phyloP scores from a whole-genome alignment of 2,797 vertebrate species.

The Danio albolineatus region DNA sequence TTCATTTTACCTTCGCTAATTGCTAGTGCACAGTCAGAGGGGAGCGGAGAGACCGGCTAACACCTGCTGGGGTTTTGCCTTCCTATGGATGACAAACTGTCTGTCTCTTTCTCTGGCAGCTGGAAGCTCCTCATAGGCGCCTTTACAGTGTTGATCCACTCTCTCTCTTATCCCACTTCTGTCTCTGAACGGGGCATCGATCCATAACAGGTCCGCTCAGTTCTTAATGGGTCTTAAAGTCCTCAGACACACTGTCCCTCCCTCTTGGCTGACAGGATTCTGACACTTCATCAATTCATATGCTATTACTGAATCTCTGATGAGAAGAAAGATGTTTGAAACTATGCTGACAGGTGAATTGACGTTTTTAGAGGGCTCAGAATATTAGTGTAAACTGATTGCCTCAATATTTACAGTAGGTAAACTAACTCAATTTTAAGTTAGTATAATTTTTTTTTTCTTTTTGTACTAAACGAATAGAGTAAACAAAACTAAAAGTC shows the following conservation, averaged over 20 bases:
- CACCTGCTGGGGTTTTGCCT: constrained; percentile 30
- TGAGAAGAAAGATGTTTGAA: neutral
- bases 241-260: constrained; percentile 19
- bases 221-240: constrained; percentile 36
- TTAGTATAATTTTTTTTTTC: no score
- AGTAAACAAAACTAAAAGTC: no score
- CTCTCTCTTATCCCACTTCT: neutral
- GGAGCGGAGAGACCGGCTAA: constrained; percentile 7
- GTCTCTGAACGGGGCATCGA: constrained; percentile 27
- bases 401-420: no score
- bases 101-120: constrained; percentile 33
- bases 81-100: constrained; percentile 12
- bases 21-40: constrained; percentile 3
- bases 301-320: constrained; percentile 23
- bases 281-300: constrained; percentile 33
- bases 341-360: neutral
- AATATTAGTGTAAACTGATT: no score
- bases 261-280: constrained; percentile 16
- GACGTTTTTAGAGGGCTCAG: no score
- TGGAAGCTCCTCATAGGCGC: neutral
- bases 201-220: constrained; percentile 35
- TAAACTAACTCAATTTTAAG: no score
- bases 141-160: constrained; percentile 32
- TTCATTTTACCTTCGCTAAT: constrained; percentile 34
- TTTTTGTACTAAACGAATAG: no score